Evolutionary conservation across 2,888 invertebrate genomes (phyloP).

Genomic region (Elegia similella): DNA sequence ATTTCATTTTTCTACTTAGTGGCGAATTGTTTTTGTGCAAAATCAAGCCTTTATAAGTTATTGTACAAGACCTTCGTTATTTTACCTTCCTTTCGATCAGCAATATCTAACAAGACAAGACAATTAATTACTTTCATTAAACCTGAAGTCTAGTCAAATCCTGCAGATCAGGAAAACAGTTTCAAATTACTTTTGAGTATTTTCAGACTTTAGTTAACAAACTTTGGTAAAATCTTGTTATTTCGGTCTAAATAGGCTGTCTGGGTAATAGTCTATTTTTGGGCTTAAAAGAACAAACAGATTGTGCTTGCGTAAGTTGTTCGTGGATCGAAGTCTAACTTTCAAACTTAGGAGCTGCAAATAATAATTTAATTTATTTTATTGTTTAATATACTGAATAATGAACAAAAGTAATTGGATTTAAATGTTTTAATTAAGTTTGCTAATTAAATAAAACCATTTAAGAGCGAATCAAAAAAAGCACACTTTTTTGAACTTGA

Average conservation of each 20-base stretch:
- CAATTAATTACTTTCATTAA: neutral
- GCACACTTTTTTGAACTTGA: too few species aligned
- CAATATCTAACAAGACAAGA: neutral
- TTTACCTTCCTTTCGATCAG: too few species aligned
- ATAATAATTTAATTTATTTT: neutral
- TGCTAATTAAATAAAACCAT: too few species aligned
- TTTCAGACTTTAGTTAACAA: neutral
- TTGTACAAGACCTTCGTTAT: too few species aligned
- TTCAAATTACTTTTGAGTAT: neutral
- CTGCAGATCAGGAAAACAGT: neutral
- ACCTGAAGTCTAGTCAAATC: neutral
- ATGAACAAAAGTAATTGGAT: too few species aligned
- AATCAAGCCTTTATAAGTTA: too few species aligned
- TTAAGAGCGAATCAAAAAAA: too few species aligned
- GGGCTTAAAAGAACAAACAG: neutral
- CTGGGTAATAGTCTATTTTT: neutral
- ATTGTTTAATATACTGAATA: neutral
- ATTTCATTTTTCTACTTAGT: too few species aligned
- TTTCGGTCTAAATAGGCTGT: neutral
- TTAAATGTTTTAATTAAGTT: too few species aligned
- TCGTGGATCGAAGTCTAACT: neutral
- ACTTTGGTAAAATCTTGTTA: neutral
- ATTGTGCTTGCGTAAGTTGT: neutral
- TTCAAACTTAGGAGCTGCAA: neutral
- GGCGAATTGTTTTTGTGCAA: too few species aligned